Evolutionary conservation across 2,113 vertebrate species (phyloP).

Genomic region (Semnornis frantzii): DNA sequence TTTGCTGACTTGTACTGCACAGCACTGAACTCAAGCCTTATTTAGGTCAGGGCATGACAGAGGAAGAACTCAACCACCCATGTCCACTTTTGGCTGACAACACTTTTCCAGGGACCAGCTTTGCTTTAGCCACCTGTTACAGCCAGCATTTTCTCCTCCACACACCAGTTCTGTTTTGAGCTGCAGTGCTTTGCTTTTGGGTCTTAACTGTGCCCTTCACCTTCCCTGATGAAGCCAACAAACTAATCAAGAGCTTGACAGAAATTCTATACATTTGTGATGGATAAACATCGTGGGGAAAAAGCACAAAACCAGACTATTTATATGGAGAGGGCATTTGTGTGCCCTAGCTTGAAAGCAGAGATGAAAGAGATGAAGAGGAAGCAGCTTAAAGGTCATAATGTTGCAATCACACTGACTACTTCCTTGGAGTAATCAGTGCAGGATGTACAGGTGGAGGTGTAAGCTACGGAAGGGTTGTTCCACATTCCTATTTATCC

Average conservation of each 20-base stretch:
- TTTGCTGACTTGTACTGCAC: neutral
- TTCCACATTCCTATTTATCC: slow-evolving; percentile 13
- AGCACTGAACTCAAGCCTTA: neutral
- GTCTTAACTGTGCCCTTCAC: neutral
- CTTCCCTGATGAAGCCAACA: neutral
- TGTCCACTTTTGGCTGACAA: neutral
- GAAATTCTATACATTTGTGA: neutral
- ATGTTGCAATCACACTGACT: neutral
- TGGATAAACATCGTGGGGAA: neutral
- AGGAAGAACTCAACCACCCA: neutral
- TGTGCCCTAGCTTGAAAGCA: neutral
- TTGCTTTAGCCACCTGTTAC: neutral
- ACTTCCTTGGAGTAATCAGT: slow-evolving; percentile 19
- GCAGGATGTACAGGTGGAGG: slow-evolving; percentile 28
- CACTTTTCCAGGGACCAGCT: neutral
- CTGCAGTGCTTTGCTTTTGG: neutral
- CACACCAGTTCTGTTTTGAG: neutral
- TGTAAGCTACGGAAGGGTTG: neutral
- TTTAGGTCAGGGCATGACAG: neutral
- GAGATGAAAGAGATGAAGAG: neutral
- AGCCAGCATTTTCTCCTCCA: neutral
- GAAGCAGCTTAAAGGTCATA: slow-evolving; percentile 11
- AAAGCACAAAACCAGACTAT: neutral
- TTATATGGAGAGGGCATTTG: neutral
- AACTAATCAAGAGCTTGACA: neutral